Percentiles rank a stretch among this genome's conserved stretches.
These are phyloP conservation scores for Drosophila bifasciata DNA, from an alignment of 1,140 invertebrate species.

Conservation along the genomic window DNA sequence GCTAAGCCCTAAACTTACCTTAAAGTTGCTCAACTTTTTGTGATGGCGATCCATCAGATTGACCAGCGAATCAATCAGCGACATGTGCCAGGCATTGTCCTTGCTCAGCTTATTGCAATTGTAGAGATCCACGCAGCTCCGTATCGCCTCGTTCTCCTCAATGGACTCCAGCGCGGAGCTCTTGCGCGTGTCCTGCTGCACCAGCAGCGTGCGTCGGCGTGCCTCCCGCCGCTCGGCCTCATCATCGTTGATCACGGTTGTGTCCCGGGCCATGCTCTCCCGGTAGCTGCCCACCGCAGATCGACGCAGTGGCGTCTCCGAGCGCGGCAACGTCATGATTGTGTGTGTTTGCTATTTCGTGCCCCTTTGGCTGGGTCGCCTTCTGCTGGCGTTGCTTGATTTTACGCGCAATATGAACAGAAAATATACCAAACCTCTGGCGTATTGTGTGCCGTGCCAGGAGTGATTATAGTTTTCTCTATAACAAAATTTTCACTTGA, in stretches of 20 bases:
- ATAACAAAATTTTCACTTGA: constrained; percentile 16
- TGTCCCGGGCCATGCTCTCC: constrained; percentile 47
- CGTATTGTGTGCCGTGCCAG: background rate
- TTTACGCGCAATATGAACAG: too few species aligned
- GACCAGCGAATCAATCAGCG: constrained; percentile 90
- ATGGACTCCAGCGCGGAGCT: constrained; percentile 50
- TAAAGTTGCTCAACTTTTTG: constrained; percentile 87
- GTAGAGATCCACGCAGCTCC: constrained; percentile 75
- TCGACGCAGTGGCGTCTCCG: constrained; percentile 77
- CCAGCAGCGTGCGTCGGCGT: constrained; percentile 60
- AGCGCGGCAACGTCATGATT: constrained; percentile 63
- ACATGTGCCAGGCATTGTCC: constrained; percentile 90
- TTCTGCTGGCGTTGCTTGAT: background rate
- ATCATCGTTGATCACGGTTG: constrained; percentile 73
- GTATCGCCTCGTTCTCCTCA: constrained; percentile 76
- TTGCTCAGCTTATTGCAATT: constrained; percentile 87
- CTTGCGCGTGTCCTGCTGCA: constrained; percentile 42
- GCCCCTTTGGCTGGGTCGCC: too few species aligned
- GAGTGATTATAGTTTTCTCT: background rate
- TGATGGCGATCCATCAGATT: constrained; percentile 88
- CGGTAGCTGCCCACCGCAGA: constrained; percentile 74
- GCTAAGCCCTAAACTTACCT: too few species aligned
- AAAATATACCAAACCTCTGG: too few species aligned
- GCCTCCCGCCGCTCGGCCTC: constrained; percentile 78
- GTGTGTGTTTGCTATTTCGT: background rate